These are phyloP conservation scores for Vespertilio murinus DNA, from an alignment of 2,797 vertebrate genomes.

Conservation along the genomic window DNA sequence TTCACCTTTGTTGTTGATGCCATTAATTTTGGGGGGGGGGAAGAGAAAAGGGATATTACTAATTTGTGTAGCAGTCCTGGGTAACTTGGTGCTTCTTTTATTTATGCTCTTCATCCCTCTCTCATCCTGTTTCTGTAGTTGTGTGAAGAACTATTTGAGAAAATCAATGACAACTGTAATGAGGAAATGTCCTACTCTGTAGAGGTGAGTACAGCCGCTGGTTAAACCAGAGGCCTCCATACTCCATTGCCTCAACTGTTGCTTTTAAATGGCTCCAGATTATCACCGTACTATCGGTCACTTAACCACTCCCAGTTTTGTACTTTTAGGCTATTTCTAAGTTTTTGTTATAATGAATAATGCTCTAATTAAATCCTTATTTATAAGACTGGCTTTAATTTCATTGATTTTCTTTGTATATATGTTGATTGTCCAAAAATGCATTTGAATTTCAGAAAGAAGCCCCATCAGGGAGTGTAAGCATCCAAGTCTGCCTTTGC, in stretches of 20 bases:
- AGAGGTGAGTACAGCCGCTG: slow-evolving; percentile 89
- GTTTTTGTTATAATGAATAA: not conserved
- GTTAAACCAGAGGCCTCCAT: not conserved
- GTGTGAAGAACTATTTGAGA: slow-evolving; percentile 98
- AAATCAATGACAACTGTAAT: slow-evolving; percentile 96
- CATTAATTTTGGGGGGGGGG: not conserved
- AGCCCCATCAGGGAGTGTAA: not conserved
- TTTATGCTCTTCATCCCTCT: slow-evolving; percentile 17
- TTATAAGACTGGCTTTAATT: slow-evolving; percentile 1
- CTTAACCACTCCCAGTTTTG: not conserved
- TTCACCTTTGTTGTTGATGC: not conserved
- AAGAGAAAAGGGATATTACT: not conserved
- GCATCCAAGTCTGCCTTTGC: not conserved
- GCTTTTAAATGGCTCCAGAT: not conserved
- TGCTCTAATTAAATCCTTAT: slow-evolving; percentile 8
- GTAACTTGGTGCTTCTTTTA: not conserved
- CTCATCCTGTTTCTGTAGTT: slow-evolving; percentile 79
- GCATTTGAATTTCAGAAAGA: not conserved
- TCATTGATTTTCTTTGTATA: not conserved
- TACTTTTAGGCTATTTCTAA: not conserved
- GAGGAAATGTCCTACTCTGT: slow-evolving; percentile 97
- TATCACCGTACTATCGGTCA: not conserved
- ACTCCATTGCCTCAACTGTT: not conserved
- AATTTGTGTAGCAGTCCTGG: not conserved
- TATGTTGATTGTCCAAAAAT: not conserved